phyloP scores from a whole-genome alignment of 1,140 invertebrate species.

The Gryon sp. region DNA sequence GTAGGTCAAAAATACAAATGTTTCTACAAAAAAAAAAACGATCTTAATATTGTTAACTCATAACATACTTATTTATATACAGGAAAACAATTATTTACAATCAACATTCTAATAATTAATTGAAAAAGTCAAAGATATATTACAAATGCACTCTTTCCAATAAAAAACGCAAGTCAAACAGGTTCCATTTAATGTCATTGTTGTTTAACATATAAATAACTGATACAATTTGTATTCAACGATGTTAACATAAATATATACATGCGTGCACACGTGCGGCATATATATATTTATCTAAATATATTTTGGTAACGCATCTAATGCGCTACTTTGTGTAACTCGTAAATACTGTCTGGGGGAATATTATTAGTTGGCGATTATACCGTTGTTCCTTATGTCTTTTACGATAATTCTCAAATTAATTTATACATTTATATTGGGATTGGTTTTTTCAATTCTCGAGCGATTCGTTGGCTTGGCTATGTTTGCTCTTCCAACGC shows the following conservation, averaged over 20 bases:
- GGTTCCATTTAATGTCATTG: too few species aligned
- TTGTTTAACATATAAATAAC: too few species aligned
- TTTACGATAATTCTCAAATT: conserved; percentile 55
- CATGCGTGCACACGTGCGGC: conserved; percentile 15
- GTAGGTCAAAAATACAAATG: conserved; percentile 19
- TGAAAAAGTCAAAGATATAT: conserved; percentile 18
- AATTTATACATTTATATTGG: conserved; percentile 68
- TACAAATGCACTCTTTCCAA: conserved; percentile 24
- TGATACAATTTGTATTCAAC: too few species aligned
- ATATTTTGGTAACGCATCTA: conserved; percentile 40
- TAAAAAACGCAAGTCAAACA: too few species aligned
- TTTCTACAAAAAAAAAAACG: conserved; percentile 26
- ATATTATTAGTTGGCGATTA: conserved; percentile 64
- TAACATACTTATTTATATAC: conserved; percentile 36
- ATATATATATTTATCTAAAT: conserved; percentile 54
- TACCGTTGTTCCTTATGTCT: conserved; percentile 26
- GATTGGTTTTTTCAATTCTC: conserved; percentile 72
- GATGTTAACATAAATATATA: too few species aligned
- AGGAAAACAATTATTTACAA: conserved; percentile 52
- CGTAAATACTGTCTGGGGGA: conserved; percentile 62
- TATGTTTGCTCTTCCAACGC: conserved; percentile 51
- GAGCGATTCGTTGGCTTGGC: conserved; percentile 65
- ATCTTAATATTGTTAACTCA: conserved; percentile 31
- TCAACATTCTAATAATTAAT: conserved; percentile 25
- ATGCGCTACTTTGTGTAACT: conserved; percentile 45